phyloP scores from a whole-genome alignment of 2,888 invertebrate species.

The Oeneis ivallda region DNA sequence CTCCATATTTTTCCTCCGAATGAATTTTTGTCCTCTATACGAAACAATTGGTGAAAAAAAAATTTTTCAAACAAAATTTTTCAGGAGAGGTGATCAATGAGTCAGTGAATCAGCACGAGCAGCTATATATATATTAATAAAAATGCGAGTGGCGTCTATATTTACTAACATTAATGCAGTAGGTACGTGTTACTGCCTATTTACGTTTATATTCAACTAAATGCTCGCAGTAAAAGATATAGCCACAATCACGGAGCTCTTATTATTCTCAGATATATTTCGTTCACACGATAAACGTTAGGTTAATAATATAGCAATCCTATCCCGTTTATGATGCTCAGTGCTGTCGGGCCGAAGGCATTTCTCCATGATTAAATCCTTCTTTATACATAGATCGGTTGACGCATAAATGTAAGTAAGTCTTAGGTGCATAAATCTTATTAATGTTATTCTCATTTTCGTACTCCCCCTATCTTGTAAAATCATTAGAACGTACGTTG shows the following conservation, averaged over 20 bases:
- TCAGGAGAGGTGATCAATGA: too few species aligned
- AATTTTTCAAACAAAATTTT: too few species aligned
- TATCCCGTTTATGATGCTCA: constrained; percentile 2
- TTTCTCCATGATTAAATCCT: constrained; percentile 6
- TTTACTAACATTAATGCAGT: too few species aligned
- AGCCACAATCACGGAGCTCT: neutral
- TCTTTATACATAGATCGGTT: neutral
- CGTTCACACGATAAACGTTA: neutral
- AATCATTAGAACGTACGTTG: constrained; percentile 62
- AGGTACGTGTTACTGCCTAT: neutral
- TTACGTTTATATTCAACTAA: neutral
- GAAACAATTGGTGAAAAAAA: too few species aligned
- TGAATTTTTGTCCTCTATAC: too few species aligned
- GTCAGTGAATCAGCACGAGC: too few species aligned
- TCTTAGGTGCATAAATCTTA: constrained; percentile 77
- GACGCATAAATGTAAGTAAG: constrained; percentile 23
- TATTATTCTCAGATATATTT: neutral
- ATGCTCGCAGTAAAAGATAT: neutral
- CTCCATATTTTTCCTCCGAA: too few species aligned
- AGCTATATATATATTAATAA: too few species aligned
- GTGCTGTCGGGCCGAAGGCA: neutral
- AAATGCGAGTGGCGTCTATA: too few species aligned
- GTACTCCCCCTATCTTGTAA: constrained; percentile 67
- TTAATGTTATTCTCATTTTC: constrained; percentile 76
- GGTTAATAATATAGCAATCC: neutral